These are phyloP conservation scores for Sus scrofa DNA, from an alignment of 2,113 vertebrate species.

Conservation along the genomic window T2T-Sscrofa CM000820.6:47432001-47432500, in stretches of 20 bases:
- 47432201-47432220: conserved; percentile 43
- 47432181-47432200: conserved; percentile 77
- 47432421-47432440: not conserved
- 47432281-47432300: not conserved
- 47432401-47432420: not conserved
- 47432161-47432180: conserved; percentile 68
- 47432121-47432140: conserved; percentile 62
- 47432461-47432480: not conserved
- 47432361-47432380: not conserved
- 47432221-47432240: not conserved
- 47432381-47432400: not conserved
- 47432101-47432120: conserved; percentile 56
- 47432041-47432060: not conserved
- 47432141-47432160: conserved; percentile 67
- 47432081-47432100: conserved; percentile 61
- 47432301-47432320: conserved; percentile 47
- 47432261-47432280: conserved; percentile 27
- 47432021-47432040: not conserved
- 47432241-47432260: conserved; percentile 33
- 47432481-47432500: not conserved
- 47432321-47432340: not conserved
- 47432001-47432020: conserved; percentile 55
- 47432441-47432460: not conserved
- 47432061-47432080: conserved; percentile 50
- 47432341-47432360: not conserved